Base-by-base conservation (phyloP, 2,888 invertebrate species). In the Mythimna albipuncta region DNA sequence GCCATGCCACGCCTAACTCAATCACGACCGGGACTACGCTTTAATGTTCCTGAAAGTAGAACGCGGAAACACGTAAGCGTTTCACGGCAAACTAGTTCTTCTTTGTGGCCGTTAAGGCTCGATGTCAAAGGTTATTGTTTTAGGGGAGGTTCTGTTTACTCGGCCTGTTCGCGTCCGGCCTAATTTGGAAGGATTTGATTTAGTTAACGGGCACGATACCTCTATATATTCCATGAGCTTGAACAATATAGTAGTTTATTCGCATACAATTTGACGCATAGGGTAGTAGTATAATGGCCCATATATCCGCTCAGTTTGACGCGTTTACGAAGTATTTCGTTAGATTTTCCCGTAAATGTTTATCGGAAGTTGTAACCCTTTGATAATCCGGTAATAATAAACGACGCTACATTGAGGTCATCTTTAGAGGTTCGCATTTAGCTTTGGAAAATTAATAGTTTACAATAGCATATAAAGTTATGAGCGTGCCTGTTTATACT, bases 1-100 rank as follows among this genome's bases (percentile, higher is more conserved):
- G 93, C 93, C 94, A 89, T 93, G 93, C 93, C 94, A 89, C 95
- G 90, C 95, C 95, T 93, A 89, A 90, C 91, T 91, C 92, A 94
- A 94, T 95, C 95, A 93, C 93, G 90, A 88, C 88, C 87, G 87
- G 84, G 88, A 87, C 89, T 86, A 90, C 90, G 91, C 92, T 91
- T 91, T 94, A 94, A 93, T 93, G 92, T 91, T 89, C 85, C 91
- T 91, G 89, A 92, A 95, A 95, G 92, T 94, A 88, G 94, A 91
- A 90, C 94, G 88, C 90, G 88, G 90, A 90, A 91, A 89, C 86
- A 85, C 86, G 88, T 81, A 64, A 73, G 75, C 71, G 83, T 84
- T 86, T 84, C 85, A 87, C 77, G 75, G 72, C 72, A 91, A 91
- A 90, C 80, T 87, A 85, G 84, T 87, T 85, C 87, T 85, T 86